Base-by-base conservation (phyloP, 2,797 vertebrate species). In the Phaenicophaeus curvirostris region DNA sequence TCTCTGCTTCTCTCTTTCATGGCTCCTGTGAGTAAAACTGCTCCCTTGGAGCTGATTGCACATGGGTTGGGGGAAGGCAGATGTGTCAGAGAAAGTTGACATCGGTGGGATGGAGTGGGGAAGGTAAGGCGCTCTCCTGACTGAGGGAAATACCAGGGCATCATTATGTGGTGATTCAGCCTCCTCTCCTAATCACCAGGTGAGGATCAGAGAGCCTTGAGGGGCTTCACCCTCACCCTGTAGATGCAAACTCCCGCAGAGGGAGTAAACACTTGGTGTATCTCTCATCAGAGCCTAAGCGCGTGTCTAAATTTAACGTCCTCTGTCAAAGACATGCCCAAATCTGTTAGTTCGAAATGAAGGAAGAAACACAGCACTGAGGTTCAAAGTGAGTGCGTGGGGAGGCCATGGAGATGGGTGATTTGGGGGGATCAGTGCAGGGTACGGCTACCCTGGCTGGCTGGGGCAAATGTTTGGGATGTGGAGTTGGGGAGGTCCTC, bases 121-220 rank as follows among this genome's bases (percentile, higher is more conserved):
- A 74, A 85, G 71, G 83, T 24, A 89, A 72, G 88, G 44, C 71
- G 87, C 0, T 3, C 67, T 95, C 72, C 66, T 0, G 9, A 87
- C 57, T 44, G 50, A 80, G 89, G 89, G 90, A 96, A 95, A 96
- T 94, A 95, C 89, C 94, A 96, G 62, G 35, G 83, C 68, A 84
- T 95, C 67, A 85, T 96, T 95, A 94, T 62, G 87, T 94, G 84
- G 95, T 95, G 94, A 96, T 92, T 96, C 96, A 96, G 25, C 68
- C 91, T 92, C 93, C 73, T 78, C 35, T 90, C 55, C 92, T 89
- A 93, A 96, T 95, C 91, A 91, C 21, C 62, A 71, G 67, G 35
- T 0, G 0, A 92, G 74, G 74, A 94, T 94, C 87, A 84, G 95
- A 93, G 90, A 96, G 90, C 94, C 94, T 93, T 0, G 37, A 92